Base-by-base conservation (phyloP, 2,113 vertebrate genomes). In the Manacus vitellinus region DNA sequence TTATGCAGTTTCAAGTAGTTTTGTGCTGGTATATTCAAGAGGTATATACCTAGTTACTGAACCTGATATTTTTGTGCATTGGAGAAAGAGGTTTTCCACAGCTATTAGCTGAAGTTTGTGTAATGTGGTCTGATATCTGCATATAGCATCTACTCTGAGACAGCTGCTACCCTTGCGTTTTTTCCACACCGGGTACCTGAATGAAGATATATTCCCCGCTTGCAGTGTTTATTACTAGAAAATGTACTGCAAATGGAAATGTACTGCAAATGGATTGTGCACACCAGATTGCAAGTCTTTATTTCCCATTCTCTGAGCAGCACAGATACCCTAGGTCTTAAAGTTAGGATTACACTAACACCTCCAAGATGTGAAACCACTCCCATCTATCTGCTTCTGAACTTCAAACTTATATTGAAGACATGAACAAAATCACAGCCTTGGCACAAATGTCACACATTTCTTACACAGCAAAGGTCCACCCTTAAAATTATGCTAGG, bases 361-460 rank as follows among this genome's bases (percentile, higher is more conserved):
- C 16, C n/a, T 61, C 55, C 55, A 59, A 70, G 51, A 52, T n/a
- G 19, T 22, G 24, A 89, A 88, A 66, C 43, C 66, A 65, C 31
- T 62, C 23, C 8, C 8, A 43, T 28, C n/a, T 66, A 37, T 28
- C n/a, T 66, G 23, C 22, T 82, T 33, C 24, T 55, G 52, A 43
- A 25, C 31, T 37, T 68, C 14, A 71, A 58, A 88, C 20, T 28
- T 22, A 28, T 22, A 15, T 3, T 37, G 46, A 66, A 75, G 39
- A 54, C 12, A 23, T 0, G 1, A 74, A 19, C 8, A 27, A 71
- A 88, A 66, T 21, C 46, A 70, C 28, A 56, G 21, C 19, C 27
- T 56, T n/a, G 33, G 27, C 0, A 0, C 12, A 55, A 82, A 41
- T 22, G n/a, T 27, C 55, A 17, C 19, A 5, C 12, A 10, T 43